These are phyloP conservation scores for Agrochola litura DNA, from an alignment of 2,888 invertebrate species.

Conservation along the genomic window DNA sequence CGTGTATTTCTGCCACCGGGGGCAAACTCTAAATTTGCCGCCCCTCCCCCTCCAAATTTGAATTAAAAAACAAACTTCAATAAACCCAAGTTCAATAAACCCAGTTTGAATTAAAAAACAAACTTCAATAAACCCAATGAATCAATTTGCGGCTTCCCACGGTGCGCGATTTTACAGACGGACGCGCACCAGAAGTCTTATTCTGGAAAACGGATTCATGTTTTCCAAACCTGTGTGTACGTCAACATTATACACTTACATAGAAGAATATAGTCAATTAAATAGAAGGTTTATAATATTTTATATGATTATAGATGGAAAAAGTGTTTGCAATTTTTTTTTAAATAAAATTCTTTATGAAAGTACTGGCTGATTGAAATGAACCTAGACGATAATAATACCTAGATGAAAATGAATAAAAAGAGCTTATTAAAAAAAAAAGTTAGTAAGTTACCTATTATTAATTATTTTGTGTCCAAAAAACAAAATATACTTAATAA, in stretches of 20 bases:
- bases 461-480: background rate
- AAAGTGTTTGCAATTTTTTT: background rate
- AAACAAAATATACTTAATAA: background rate
- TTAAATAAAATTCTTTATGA: background rate
- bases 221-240: background rate
- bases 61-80: too few relatives aligned
- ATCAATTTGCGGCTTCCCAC: too few relatives aligned
- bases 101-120: too few relatives aligned
- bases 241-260: background rate
- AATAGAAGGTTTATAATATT: background rate
- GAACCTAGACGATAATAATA: background rate
- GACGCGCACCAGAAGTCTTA: too few relatives aligned
- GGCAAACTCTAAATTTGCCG: too few relatives aligned
- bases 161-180: too few relatives aligned
- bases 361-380: background rate
- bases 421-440: background rate
- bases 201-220: background rate
- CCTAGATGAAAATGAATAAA: background rate
- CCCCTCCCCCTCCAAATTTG: too few relatives aligned
- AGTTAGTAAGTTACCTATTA: background rate
- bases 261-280: background rate
- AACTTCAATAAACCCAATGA: too few relatives aligned
- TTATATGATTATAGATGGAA: background rate
- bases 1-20: too few relatives aligned
- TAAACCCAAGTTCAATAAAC: too few relatives aligned